Base-by-base conservation (phyloP, 92 coral and sea anemone genomes). In the Epizoanthus scotinus region DNA sequence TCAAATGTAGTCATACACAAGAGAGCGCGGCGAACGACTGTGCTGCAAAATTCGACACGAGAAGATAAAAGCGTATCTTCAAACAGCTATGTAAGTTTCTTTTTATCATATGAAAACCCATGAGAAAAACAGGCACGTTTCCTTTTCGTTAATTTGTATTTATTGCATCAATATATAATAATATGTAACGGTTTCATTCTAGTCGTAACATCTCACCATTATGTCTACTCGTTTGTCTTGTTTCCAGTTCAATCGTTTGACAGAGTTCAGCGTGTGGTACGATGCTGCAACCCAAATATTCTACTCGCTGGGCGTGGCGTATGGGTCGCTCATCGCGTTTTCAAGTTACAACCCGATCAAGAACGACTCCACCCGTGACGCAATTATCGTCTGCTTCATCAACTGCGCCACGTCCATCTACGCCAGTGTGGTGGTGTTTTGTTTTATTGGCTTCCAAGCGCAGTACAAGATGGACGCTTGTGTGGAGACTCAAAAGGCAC, bases 301-400 rank as follows among this genome's bases (percentile, higher is more conserved):
- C 83, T 96, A 91, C 89, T 96, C 99, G 0, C 87, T 94, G 49
- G 99, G 99, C 36, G 99, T 96, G 63, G 99, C 98, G 27, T 96
- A 96, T 68, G 99, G 99, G 0, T 96, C 99, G 0, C 83, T 96
- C 27, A 96, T 96, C 34, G 99, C 99, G 15, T 96, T 96, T 71
- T 94, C 99, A 25, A 96, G 99, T 63, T 96, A 96, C 78, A 96
- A 93, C 63, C 99, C 99, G 27, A 89, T 96, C 70, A 96, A 96
- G 79, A 93, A 94, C 78, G 99, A 96, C 63, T 96, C 98, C n/a
- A 96, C 94, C 4, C 85, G 87, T 50, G 99, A 96, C 77, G 98
- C 99, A 36, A 96, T 96, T 3, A 94, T 93, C 14, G 99, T 96
- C 28, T 96, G 99, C 59, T 90, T 96, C 69, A 87, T 96, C 81